Evolutionary conservation across 2,113 vertebrate species (phyloP).

Genomic region (Puffinus mauretanicus): DNA sequence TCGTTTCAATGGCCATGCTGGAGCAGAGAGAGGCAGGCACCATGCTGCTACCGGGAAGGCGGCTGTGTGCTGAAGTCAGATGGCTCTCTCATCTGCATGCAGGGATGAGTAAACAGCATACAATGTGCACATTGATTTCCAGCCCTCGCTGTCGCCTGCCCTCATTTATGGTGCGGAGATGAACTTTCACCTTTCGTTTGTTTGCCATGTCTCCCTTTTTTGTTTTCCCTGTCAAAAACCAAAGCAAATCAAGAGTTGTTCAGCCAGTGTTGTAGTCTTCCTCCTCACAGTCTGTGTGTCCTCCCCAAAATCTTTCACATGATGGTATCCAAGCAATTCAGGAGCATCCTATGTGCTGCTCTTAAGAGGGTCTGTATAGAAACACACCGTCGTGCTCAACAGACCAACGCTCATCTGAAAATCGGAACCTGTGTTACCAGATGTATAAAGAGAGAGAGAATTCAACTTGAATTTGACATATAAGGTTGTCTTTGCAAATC

Average conservation of each 20-base stretch:
- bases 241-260: neutral
- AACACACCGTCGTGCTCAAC: neutral
- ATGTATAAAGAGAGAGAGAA: neutral
- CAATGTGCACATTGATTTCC: neutral
- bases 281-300: accelerated
- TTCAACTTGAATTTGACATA: neutral
- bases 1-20: neutral
- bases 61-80: neutral
- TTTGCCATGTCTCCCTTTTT: neutral
- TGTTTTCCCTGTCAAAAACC: neutral
- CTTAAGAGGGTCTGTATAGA: neutral
- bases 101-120: conserved; percentile 30
- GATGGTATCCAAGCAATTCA: neutral
- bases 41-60: neutral
- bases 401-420: neutral
- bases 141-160: neutral
- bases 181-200: neutral
- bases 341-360: neutral
- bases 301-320: neutral
- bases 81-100: neutral
- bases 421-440: neutral
- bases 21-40: neutral
- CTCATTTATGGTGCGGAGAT: neutral
- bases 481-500: neutral
- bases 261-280: neutral